Conservation (phyloP, 2,113 vertebrate genomes). For the Pelvicachromis taeniatus region DNA sequence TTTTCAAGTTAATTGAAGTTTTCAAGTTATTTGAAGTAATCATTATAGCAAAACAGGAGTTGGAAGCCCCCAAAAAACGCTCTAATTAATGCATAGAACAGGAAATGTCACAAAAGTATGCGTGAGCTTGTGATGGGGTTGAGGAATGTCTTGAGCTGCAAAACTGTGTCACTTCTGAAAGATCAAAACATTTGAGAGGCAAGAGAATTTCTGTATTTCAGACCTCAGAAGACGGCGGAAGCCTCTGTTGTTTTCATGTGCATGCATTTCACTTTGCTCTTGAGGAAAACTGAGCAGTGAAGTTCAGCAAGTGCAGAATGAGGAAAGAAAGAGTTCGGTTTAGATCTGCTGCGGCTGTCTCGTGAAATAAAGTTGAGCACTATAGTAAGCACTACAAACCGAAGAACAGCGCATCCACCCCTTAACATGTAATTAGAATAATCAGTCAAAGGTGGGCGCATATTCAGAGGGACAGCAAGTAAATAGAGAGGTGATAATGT, state of each 20-base stretch:
- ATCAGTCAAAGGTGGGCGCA: not conserved
- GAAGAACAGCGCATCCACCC: not conserved
- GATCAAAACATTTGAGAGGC: not conserved
- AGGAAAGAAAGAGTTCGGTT: slow-evolving; percentile 24
- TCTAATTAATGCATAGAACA: not conserved
- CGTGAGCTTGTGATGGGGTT: not conserved
- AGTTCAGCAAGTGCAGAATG: not conserved
- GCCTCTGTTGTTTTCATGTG: not conserved
- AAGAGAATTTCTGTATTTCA: not conserved
- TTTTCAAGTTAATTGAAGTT: not conserved
- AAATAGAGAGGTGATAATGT: not conserved
- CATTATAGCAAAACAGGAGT: not conserved
- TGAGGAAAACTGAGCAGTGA: not conserved
- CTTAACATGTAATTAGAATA: slow-evolving; percentile 16
- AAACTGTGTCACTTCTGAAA: not conserved
- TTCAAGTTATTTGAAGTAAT: not conserved
- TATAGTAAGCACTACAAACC: not conserved
- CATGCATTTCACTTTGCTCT: not conserved
- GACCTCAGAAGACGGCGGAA: not conserved
- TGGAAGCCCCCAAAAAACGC: not conserved
- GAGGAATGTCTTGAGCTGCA: not conserved
- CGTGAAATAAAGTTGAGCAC: slow-evolving; percentile 18
- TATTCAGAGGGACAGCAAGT: not conserved
- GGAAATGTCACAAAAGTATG: not conserved
- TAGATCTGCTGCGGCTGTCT: slow-evolving; percentile 8